Evolutionary conservation across 1,140 invertebrate species (phyloP).

Genomic region (Apis florea): DNA sequence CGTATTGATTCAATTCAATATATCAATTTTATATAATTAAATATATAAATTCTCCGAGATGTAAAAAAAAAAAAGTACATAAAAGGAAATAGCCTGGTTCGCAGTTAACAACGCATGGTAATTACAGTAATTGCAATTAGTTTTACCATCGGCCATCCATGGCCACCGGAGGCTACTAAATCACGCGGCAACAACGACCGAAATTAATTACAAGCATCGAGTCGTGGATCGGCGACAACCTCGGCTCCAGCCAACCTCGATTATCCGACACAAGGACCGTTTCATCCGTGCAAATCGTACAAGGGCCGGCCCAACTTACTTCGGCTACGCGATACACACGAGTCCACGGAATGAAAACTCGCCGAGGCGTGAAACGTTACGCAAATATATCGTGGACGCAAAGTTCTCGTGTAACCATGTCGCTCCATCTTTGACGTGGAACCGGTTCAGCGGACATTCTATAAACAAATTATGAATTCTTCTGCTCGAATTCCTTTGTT

Average conservation of each 20-base stretch:
- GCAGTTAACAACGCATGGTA: background rate
- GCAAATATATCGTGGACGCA: conserved; percentile 30
- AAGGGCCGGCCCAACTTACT: no score
- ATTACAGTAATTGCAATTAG: conserved; percentile 46
- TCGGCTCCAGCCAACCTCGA: background rate
- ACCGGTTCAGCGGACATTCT: background rate
- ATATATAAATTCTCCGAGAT: background rate
- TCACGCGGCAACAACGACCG: conserved; percentile 24
- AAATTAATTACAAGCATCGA: conserved; percentile 48
- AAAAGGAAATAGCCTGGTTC: background rate
- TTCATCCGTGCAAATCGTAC: background rate
- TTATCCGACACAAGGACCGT: conserved; percentile 7
- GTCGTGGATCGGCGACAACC: background rate
- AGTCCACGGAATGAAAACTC: conserved; percentile 13
- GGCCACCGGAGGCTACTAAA: conserved; percentile 30
- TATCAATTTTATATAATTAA: background rate
- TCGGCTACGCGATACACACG: no score
- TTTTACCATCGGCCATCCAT: conserved; percentile 6
- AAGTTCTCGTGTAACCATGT: conserved; percentile 12
- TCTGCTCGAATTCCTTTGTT: no score
- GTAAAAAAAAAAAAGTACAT: background rate
- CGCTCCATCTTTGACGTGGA: background rate
- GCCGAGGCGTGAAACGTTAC: conserved; percentile 30
- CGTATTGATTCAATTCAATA: no score
- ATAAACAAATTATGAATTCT: conserved; percentile 21